Evolutionary conservation across 2,888 invertebrate genomes (phyloP).

Genomic region (Chorisops tibialis): DNA sequence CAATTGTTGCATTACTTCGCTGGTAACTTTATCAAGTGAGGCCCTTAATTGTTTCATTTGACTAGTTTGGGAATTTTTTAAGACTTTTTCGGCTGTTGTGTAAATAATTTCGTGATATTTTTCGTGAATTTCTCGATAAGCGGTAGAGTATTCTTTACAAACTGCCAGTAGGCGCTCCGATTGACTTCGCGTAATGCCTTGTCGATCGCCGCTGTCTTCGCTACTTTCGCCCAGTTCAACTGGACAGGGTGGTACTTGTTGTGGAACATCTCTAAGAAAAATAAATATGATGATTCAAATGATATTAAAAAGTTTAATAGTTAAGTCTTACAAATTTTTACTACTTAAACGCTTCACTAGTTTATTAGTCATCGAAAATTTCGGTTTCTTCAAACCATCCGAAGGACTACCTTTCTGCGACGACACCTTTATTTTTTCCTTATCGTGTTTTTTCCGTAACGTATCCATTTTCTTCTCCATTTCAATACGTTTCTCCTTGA

Average conservation of each 20-base stretch:
- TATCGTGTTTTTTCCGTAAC: slow-evolving; percentile 76
- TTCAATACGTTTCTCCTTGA: slow-evolving; percentile 78
- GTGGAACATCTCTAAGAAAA: slow-evolving; percentile 47
- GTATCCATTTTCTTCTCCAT: slow-evolving; percentile 84
- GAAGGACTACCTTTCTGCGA: slow-evolving; percentile 58
- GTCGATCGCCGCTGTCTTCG: slow-evolving; percentile 45
- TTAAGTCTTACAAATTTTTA: slow-evolving; percentile 68
- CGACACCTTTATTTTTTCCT: slow-evolving; percentile 63
- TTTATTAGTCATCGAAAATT: slow-evolving; percentile 71
- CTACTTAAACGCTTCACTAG: slow-evolving; percentile 73
- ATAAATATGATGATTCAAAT: slow-evolving; percentile 38
- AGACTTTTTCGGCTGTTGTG: slow-evolving; percentile 73
- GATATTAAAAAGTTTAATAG: not conserved
- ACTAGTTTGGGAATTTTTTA: slow-evolving; percentile 72
- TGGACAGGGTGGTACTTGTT: slow-evolving; percentile 53
- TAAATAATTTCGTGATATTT: slow-evolving; percentile 81
- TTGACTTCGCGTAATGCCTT: slow-evolving; percentile 59
- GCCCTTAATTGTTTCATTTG: slow-evolving; percentile 76
- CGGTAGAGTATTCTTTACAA: slow-evolving; percentile 65
- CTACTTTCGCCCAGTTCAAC: slow-evolving; percentile 53
- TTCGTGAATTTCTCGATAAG: slow-evolving; percentile 73
- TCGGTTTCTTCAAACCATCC: slow-evolving; percentile 63
- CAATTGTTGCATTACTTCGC: slow-evolving; percentile 73
- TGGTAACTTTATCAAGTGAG: slow-evolving; percentile 67
- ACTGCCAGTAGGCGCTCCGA: slow-evolving; percentile 63